Evolutionary conservation across 2,797 vertebrate species (phyloP).

Genomic region (Mastacembelus armatus): DNA sequence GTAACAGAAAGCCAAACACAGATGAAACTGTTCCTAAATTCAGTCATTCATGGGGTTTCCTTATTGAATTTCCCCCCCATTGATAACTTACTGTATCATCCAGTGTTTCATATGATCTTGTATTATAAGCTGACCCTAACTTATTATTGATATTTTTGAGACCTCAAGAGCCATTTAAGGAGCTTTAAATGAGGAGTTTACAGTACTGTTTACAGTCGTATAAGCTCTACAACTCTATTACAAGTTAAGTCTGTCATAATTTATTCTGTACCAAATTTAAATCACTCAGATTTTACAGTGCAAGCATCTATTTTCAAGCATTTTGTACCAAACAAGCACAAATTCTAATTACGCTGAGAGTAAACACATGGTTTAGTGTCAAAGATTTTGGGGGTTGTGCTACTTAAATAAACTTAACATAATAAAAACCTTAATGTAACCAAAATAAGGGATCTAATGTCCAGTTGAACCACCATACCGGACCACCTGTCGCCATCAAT

Average conservation of each 20-base stretch:
- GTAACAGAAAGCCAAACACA: neutral
- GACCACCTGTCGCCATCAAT: neutral
- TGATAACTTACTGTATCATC: neutral
- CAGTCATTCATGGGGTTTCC: neutral
- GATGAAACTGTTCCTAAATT: neutral
- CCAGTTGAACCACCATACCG: neutral
- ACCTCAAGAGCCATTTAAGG: neutral
- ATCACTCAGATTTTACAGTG: neutral
- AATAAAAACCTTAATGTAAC: neutral
- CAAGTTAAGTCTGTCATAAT: neutral
- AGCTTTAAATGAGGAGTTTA: too few relatives aligned
- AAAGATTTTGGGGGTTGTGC: neutral
- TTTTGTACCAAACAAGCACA: neutral
- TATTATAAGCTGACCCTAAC: neutral
- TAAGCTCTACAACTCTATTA: neutral
- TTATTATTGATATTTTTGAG: neutral
- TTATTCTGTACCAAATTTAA: neutral
- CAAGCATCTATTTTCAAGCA: neutral
- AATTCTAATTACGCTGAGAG: constrained; percentile 3
- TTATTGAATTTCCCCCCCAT: too few relatives aligned
- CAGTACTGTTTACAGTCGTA: neutral
- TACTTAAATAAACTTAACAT: neutral
- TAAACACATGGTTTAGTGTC: constrained; percentile 20
- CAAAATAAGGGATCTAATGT: neutral
- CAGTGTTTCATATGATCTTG: neutral